Base-by-base conservation (phyloP, 2,797 vertebrate genomes). In the Mormyrops attenuatus region DNA sequence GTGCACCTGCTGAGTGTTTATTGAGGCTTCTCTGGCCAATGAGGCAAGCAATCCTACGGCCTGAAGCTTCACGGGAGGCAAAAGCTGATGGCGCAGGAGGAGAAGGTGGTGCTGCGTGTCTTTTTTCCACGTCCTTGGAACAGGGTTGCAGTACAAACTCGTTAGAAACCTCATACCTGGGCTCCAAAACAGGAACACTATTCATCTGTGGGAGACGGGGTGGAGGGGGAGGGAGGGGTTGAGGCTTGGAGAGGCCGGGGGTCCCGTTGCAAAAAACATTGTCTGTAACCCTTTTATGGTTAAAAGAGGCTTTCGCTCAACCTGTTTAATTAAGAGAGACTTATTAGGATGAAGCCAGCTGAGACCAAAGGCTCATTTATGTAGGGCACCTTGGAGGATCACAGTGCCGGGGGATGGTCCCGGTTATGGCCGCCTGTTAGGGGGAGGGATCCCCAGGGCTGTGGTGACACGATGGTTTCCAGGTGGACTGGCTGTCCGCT, bases 131-230 rank as follows among this genome's bases (percentile, higher is more conserved):
- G 52, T 22, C 55, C 57, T 88, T 47, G 55, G 87, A 88, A 88
- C 20, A 3, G 38, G 38, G 5, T 53, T 34, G 22, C 85, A 57
- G 11, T 5, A 8, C 22, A 3, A 41, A 52, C 34, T 66, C n/a
- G 55, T 47, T 63, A 63, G 57, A 95, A 94, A 95, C 91, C 92
- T 94, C 94, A 96, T 96, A 96, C 95, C 94, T 94, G 94, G 88
- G 92, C 93, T 94, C 91, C 92, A 96, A 95, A 96, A 96, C 95
- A 95, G 94, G 88, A 91, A 92, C 95, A 95, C 96, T 96, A 94
- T 96, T 96, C 93, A 91, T 90, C 89, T 90, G 53, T 52, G 49
- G 47, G 30, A 6, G 50, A 41, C 0, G 26, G 20, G 20, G 69
- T 38, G 47, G 0, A 17, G 47, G 9, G 1, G 20, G 30, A 7